A percentile compares a stretch with the other conserved stretches of the same genome.
phyloP scores from a whole-genome alignment of 1,140 invertebrate species.

The Drosophila seguyi region DNA sequence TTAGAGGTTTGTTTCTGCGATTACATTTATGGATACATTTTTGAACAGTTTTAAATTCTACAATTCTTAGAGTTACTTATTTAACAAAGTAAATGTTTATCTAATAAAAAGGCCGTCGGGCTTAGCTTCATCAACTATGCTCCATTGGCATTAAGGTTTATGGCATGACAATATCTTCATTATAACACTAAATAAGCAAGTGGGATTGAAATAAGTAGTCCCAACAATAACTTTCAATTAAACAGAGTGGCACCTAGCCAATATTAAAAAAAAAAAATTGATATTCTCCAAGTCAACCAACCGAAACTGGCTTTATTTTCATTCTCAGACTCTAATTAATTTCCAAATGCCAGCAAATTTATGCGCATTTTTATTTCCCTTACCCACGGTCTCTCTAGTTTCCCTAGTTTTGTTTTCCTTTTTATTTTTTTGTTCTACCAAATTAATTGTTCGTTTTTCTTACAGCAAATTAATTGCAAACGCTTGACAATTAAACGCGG shows the following conservation, averaged over 20 bases:
- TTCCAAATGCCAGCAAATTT: constrained; percentile 59
- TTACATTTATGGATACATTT: not conserved
- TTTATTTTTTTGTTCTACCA: constrained; percentile 23
- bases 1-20: not conserved
- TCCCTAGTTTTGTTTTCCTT: constrained; percentile 14
- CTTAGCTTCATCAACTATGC: not conserved
- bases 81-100: not conserved
- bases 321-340: constrained; percentile 47
- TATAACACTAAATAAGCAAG: constrained; percentile 2
- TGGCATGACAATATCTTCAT: constrained; percentile 2
- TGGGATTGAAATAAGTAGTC: not conserved
- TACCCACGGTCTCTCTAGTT: constrained; percentile 17
- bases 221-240: constrained; percentile 35
- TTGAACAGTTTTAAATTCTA: not conserved
- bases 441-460: constrained; percentile 81
- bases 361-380: constrained; percentile 46
- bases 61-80: not conserved
- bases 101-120: not conserved
- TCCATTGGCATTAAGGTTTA: not conserved
- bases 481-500: constrained; percentile 75
- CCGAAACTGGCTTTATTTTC: constrained; percentile 28
- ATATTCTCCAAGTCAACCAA: constrained; percentile 13
- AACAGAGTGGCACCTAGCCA: constrained; percentile 10
- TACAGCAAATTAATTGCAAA: constrained; percentile 82
- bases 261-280: not conserved